phyloP scores from a whole-genome alignment of 2,797 vertebrate genomes.

The Argentina silus region DNA sequence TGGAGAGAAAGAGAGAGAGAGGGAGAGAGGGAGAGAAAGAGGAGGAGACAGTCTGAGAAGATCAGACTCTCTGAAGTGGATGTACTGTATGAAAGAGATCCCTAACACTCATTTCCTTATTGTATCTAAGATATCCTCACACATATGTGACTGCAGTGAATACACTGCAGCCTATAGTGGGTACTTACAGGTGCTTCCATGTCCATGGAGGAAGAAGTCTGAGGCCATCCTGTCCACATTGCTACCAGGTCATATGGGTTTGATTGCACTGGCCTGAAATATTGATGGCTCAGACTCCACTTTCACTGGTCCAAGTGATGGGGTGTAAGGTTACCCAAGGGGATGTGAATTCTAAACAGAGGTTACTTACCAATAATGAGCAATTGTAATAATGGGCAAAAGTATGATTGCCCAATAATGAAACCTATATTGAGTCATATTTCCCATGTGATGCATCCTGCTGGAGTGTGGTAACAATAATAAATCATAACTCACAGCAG shows the following conservation, averaged over 20 bases:
- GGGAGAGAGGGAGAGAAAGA: constrained; percentile 1
- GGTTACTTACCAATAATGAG: neutral
- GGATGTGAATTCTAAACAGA: constrained; percentile 17
- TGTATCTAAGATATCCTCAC: neutral
- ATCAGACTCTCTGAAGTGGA: too few relatives aligned
- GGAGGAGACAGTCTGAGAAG: too few relatives aligned
- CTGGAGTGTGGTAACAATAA: neutral
- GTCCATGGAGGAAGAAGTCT: constrained; percentile 23
- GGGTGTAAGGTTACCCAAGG: constrained; percentile 39
- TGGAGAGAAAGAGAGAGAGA: constrained; percentile 2
- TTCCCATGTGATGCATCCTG: too few relatives aligned
- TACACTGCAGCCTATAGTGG: neutral
- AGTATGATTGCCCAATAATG: neutral
- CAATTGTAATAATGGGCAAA: neutral
- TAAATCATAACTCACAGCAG: neutral
- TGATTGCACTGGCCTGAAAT: constrained; percentile 63
- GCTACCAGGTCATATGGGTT: constrained; percentile 38
- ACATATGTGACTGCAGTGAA: neutral
- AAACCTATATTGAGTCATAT: too few relatives aligned
- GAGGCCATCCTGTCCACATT: constrained; percentile 20
- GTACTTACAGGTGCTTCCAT: constrained; percentile 62
- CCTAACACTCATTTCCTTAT: neutral
- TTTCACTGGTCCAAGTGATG: constrained; percentile 52
- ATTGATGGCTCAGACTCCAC: constrained; percentile 64
- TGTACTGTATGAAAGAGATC: neutral